Percentiles rank a stretch among this genome's conserved stretches.
Evolutionary conservation across 2,113 vertebrate genomes (phyloP).

Genomic region (Malurus elegans): DNA sequence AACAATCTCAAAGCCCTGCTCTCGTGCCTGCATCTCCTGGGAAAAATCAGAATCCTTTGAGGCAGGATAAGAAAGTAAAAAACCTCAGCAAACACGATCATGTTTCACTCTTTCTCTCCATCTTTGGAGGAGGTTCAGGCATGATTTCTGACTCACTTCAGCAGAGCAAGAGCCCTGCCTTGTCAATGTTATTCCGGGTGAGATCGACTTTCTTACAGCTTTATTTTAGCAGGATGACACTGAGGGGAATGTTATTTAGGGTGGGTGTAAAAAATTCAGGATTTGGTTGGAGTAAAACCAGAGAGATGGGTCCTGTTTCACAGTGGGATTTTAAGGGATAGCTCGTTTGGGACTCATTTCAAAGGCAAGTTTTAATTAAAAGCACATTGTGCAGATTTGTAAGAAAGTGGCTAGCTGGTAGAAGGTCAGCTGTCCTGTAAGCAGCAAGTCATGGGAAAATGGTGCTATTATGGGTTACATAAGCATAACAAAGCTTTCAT

Average conservation of each 20-base stretch:
- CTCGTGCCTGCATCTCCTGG: rapidly evolving
- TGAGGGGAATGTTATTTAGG: neutral
- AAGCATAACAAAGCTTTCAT: constrained; percentile 61
- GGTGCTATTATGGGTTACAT: constrained; percentile 28
- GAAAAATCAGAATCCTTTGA: neutral
- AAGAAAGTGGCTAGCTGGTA: constrained; percentile 1
- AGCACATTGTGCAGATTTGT: constrained; percentile 23
- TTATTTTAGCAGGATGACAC: neutral
- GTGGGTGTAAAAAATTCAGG: neutral
- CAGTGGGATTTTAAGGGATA: neutral
- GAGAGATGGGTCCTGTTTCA: neutral
- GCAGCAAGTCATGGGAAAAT: constrained; percentile 55
- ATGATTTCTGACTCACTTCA: neutral
- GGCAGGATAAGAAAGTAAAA: neutral
- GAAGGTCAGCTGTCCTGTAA: constrained; percentile 43
- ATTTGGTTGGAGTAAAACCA: neutral
- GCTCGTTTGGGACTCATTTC: constrained; percentile 18
- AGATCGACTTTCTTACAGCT: neutral
- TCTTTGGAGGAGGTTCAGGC: neutral
- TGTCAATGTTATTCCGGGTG: neutral
- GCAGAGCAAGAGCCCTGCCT: neutral
- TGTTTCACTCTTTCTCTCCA: neutral
- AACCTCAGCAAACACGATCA: neutral
- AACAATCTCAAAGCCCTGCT: neutral
- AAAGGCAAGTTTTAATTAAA: constrained; percentile 47